Conservation (phyloP, 2,888 invertebrate genomes). For the Diabrotica balteata region DNA sequence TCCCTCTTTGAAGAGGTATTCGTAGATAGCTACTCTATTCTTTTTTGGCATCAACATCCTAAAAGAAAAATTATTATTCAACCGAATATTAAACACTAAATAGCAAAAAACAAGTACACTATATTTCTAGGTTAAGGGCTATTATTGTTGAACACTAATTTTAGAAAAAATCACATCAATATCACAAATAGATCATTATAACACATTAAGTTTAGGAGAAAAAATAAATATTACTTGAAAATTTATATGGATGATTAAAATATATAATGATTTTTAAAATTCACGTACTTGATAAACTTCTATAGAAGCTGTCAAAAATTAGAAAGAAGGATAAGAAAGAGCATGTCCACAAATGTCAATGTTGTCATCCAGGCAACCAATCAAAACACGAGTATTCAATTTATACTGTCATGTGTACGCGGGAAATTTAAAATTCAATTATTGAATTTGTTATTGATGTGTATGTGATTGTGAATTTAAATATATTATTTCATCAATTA, state of each 20-base stretch:
- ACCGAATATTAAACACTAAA: slow-evolving; percentile 9
- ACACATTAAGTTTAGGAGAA: background rate
- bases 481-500: too few relatives aligned
- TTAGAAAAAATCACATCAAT: background rate
- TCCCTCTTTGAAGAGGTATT: slow-evolving; percentile 98
- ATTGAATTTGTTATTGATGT: too few relatives aligned
- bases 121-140: too few relatives aligned
- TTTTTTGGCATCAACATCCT: slow-evolving; percentile 99
- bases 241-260: slow-evolving; percentile 30
- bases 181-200: background rate
- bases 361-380: background rate
- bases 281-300: slow-evolving; percentile 36
- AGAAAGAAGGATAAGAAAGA: slow-evolving; percentile 16
- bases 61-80: slow-evolving; percentile 49
- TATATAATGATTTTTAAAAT: slow-evolving; percentile 28
- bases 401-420: too few relatives aligned
- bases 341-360: background rate
- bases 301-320: slow-evolving; percentile 36
- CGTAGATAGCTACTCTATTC: slow-evolving; percentile 95
- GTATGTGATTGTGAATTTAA: too few relatives aligned
- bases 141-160: too few relatives aligned
- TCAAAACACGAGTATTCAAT: too few relatives aligned
- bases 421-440: too few relatives aligned
- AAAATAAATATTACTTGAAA: background rate
- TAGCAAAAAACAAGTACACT: background rate